Percentiles rank a stretch among this genome's conserved stretches.
Conservation (phyloP, 1,140 invertebrate genomes). For the Myzus persicae region DNA sequence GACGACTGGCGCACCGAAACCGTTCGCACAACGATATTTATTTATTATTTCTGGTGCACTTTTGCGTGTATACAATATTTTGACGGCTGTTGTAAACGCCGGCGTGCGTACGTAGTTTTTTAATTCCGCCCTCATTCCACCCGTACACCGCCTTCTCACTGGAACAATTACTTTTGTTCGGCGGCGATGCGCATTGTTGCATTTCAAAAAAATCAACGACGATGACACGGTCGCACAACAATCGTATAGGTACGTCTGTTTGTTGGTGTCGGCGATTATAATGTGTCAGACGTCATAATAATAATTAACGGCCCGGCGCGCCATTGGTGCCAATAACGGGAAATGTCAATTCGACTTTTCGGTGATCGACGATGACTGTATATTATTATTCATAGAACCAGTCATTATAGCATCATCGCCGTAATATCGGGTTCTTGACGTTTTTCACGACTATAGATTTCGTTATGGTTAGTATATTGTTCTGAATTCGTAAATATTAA, state of each 20-base stretch:
- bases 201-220: constrained; percentile 53
- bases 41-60: background rate
- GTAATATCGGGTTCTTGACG: background rate
- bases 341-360: background rate
- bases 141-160: background rate
- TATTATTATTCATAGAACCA: background rate
- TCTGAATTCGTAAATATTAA: too few relatives aligned
- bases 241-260: background rate
- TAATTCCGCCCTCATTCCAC: constrained; percentile 22
- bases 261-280: background rate
- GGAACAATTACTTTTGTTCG: constrained; percentile 36
- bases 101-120: background rate
- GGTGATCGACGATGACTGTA: background rate
- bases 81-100: background rate
- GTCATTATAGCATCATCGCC: background rate
- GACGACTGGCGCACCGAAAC: background rate
- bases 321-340: background rate
- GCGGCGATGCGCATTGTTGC: constrained; percentile 49
- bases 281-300: background rate
- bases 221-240: constrained; percentile 35
- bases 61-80: background rate
- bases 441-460: background rate
- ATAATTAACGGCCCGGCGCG: background rate
- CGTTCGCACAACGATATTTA: background rate
- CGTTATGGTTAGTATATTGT: background rate